Base-by-base conservation (phyloP, 2,888 invertebrate genomes). In the Dynastes hyllus region DNA sequence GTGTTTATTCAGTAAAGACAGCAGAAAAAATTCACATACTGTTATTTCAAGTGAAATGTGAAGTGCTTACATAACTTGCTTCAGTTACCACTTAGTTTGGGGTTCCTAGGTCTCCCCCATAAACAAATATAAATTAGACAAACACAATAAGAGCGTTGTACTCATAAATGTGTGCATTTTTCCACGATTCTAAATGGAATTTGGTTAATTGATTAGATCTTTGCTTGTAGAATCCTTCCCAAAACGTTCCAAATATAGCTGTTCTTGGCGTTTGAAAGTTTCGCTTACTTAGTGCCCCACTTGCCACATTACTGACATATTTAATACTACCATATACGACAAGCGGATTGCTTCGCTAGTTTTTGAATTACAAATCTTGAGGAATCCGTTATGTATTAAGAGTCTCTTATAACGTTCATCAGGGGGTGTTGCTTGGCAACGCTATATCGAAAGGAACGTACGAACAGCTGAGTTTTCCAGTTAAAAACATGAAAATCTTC, bases 371-470 rank as follows among this genome's bases (percentile, higher is more conserved):
- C 82, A 85, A 84, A 84, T 84, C 85, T 85, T 83, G 83, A 83
- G 82, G 83, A 83, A 85, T 85, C 83, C 83, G 84, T 84, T 83
- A 84, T 82, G 84, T 84, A 85, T 84, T 84, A 84, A 85, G 84
- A 84, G 85, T 78, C 84, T 84, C 84, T 83, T 81, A 83, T 81
- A 81, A 81, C 81, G 80, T 81, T 80, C 81, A 83, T 83, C 82
- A 83, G 65, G 84, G 85, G 85, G 85, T 78, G 85, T 85, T 85
- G 85, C 85, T 82, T 84, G 83, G 85, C 85, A 85, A 85, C 85
- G 84, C 79, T 83, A 82, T 83, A 80, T 83, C 79, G 82, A 81
- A 81, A 82, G 78, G 82, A 81, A 76, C 81, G 78, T 81, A 81
- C 81, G 81, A 83, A 83, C 84, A 85, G 81, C 82, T 81, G 79